Evolutionary conservation across 2,797 vertebrate genomes (phyloP).

Genomic region (Crocodylus rhombifer): DNA sequence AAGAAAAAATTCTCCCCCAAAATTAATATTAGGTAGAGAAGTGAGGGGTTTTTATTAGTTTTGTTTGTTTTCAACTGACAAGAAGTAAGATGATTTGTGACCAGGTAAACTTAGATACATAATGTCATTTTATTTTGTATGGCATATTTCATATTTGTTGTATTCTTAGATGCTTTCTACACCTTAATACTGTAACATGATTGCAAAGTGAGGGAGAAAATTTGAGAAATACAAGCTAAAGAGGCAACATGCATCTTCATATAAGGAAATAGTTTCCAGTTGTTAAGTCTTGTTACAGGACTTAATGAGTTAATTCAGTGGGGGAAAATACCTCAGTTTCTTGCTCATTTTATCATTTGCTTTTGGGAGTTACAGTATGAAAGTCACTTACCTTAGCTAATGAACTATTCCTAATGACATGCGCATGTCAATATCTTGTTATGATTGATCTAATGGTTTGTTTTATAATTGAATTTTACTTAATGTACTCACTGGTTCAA

Average conservation of each 20-base stretch:
- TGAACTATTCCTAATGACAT: conserved; percentile 7
- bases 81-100: neutral
- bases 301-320: neutral
- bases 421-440: neutral
- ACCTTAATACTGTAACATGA: neutral
- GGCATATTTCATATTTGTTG: neutral
- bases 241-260: neutral
- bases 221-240: neutral
- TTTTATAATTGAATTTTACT: conserved; percentile 20
- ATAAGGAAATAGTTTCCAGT: neutral
- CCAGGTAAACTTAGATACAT: neutral
- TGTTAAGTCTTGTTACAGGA: neutral
- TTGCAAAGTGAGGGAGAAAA: neutral
- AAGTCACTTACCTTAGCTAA: neutral
- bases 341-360: neutral
- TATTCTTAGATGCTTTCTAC: neutral
- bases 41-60: too few species aligned
- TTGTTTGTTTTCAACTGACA: too few species aligned
- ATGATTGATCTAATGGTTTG: conserved; percentile 1
- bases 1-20: too few species aligned
- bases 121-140: neutral
- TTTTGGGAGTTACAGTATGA: neutral
- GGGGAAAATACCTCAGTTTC: neutral
- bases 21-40: too few species aligned
- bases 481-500: neutral